Evolutionary conservation across 2,113 vertebrate genomes (phyloP).

Genomic region (Tonatia bakeri): DNA sequence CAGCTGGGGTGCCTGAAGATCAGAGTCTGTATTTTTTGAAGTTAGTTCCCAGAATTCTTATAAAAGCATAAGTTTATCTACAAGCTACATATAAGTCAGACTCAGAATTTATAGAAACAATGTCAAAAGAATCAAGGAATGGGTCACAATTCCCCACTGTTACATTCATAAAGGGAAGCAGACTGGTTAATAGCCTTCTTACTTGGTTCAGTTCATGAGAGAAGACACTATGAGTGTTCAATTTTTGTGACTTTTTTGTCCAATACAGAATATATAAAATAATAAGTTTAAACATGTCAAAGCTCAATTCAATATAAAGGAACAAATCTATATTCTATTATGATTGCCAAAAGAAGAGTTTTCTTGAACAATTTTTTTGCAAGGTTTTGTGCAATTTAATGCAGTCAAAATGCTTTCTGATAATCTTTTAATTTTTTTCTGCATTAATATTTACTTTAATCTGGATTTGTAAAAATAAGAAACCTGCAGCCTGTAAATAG

Average conservation of each 20-base stretch:
- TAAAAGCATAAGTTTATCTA: no score
- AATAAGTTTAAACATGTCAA: slow-evolving; percentile 12
- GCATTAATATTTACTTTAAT: neutral
- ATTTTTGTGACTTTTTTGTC: neutral
- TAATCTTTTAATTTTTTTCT: neutral
- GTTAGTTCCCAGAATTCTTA: no score
- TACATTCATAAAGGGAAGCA: neutral
- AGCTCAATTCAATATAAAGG: slow-evolving; percentile 8
- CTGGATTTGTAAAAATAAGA: neutral
- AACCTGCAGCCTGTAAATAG: neutral
- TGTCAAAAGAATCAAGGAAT: no score
- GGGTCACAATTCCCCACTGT: no score
- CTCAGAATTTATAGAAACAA: no score
- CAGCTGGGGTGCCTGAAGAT: no score
- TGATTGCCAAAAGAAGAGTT: neutral
- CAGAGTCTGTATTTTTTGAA: no score
- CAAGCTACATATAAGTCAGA: no score
- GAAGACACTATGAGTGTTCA: neutral
- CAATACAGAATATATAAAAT: neutral
- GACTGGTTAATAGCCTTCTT: neutral
- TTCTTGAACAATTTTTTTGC: neutral
- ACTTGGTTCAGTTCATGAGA: neutral
- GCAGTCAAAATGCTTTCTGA: neutral
- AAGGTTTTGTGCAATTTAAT: neutral
- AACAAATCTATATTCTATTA: neutral